phyloP scores from a whole-genome alignment of 2,113 vertebrate species.

The Stomatorhinus ivindoensis region DNA sequence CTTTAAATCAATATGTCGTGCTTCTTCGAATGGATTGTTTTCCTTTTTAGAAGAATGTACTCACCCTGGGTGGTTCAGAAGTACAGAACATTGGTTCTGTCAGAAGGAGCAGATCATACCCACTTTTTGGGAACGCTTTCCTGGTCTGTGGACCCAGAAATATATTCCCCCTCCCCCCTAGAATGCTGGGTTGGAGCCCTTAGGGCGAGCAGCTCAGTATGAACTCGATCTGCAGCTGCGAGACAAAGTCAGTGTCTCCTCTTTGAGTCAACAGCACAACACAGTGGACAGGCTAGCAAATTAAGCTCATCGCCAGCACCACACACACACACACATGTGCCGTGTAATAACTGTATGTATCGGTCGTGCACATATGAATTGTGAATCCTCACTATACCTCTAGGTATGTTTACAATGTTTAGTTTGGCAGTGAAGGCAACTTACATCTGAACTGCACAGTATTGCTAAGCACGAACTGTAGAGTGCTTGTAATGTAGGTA shows the following conservation, averaged over 20 bases:
- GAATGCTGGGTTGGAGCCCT: background rate
- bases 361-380: background rate
- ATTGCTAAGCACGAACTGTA: background rate
- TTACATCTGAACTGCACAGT: background rate
- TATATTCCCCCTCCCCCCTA: background rate
- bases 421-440: background rate
- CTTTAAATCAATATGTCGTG: background rate
- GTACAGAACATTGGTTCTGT: background rate
- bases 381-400: background rate
- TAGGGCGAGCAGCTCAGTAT: background rate
- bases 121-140: background rate
- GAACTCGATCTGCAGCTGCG: background rate
- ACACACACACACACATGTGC: background rate
- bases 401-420: background rate
- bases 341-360: background rate
- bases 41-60: background rate
- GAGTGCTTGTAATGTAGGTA: background rate
- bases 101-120: background rate
- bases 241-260: background rate
- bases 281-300: constrained; percentile 23
- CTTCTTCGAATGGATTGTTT: background rate
- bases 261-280: constrained; percentile 17
- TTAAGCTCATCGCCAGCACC: background rate
- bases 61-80: background rate
- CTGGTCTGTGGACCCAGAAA: background rate